Evolutionary conservation across 2,888 invertebrate species (phyloP).

Genomic region (Endomychus coccineus): DNA sequence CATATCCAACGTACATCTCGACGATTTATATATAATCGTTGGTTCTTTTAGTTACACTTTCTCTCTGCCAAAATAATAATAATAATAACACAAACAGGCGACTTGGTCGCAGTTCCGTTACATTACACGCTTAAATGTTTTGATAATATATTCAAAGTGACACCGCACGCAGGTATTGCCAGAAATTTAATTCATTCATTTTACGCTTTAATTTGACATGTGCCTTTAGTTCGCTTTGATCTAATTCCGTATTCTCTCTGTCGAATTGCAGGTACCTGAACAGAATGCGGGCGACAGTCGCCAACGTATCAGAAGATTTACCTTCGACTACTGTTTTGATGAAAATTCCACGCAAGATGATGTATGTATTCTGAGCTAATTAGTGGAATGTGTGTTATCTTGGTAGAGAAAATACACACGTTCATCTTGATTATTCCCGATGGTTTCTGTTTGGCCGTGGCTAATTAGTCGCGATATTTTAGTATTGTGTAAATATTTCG

Average conservation of each 20-base stretch:
- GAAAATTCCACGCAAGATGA: constrained; percentile 47
- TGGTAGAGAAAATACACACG: too few relatives aligned
- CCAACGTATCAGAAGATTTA: constrained; percentile 54
- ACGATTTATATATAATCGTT: too few relatives aligned
- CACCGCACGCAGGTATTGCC: constrained; percentile 5
- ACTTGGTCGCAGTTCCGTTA: constrained; percentile 4
- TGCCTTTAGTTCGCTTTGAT: constrained; percentile 19
- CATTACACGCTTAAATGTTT: constrained; percentile 7
- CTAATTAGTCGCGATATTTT: too few relatives aligned
- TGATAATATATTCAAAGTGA: constrained; percentile 9
- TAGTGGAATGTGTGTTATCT: constrained; percentile 3
- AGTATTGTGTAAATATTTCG: too few relatives aligned
- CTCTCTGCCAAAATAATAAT: too few relatives aligned
- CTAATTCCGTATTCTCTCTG: constrained; percentile 18
- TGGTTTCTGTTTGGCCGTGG: too few relatives aligned
- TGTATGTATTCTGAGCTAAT: constrained; percentile 36
- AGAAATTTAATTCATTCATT: constrained; percentile 11
- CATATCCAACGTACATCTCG: too few relatives aligned
- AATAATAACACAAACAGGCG: too few relatives aligned
- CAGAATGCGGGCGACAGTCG: constrained; percentile 63
- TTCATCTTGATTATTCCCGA: too few relatives aligned
- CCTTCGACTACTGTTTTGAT: constrained; percentile 59
- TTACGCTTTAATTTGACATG: constrained; percentile 20
- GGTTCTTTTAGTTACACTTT: too few relatives aligned
- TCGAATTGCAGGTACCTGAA: constrained; percentile 51